A percentile compares a stretch with the other conserved stretches of the same genome.
Conservation (phyloP, 2,888 invertebrate species). For the Drosophila maculinotata region DNA sequence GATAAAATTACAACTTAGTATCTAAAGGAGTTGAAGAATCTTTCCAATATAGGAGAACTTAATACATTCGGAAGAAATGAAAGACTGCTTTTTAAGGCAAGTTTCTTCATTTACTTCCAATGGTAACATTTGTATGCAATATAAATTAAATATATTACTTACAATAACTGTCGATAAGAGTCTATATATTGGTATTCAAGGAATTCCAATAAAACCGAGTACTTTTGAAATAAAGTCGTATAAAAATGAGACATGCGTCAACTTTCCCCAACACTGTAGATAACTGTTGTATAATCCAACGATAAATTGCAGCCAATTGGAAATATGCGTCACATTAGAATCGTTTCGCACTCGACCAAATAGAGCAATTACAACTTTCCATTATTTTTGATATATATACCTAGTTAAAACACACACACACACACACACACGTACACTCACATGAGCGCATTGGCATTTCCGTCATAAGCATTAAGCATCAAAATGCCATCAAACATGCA, state of each 20-base stretch:
- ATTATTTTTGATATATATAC: constrained; percentile 20
- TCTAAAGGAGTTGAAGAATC: too few relatives aligned
- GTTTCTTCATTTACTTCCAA: too few relatives aligned
- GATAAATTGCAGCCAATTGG: constrained; percentile 10
- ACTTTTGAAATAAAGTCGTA: too few relatives aligned
- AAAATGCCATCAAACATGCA: constrained; percentile 51
- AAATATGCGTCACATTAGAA: constrained; percentile 30
- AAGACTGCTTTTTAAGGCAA: too few relatives aligned
- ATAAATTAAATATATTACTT: too few relatives aligned
- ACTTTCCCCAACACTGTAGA: constrained; percentile 18
- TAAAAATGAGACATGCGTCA: neutral
- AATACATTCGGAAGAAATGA: too few relatives aligned
- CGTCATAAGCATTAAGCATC: constrained; percentile 50
- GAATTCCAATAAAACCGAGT: too few relatives aligned
- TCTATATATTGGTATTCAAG: too few relatives aligned
- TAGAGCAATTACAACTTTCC: constrained; percentile 60
- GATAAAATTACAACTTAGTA: too few relatives aligned
- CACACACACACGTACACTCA: neutral
- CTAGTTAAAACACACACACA: constrained; percentile 3
- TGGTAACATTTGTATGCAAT: too few relatives aligned
- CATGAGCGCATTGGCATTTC: constrained; percentile 40
- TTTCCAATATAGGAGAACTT: too few relatives aligned
- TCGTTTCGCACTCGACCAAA: constrained; percentile 32
- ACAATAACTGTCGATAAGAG: too few relatives aligned
- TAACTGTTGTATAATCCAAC: constrained; percentile 22